Conservation (phyloP, 2,888 invertebrate genomes). For the Anarsia innoxiella region DNA sequence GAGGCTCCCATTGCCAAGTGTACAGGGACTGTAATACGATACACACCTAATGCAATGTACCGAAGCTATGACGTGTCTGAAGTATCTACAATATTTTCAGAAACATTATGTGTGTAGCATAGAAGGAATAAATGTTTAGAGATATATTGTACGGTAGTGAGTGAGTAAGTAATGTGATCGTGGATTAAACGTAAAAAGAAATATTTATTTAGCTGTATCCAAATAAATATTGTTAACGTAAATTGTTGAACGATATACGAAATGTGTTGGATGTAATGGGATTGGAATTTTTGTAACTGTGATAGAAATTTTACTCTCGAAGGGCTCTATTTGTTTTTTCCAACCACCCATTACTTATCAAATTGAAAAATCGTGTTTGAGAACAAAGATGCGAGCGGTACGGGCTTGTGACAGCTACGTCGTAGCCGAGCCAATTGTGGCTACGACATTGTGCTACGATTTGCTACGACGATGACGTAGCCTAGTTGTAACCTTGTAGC, state of each 20-base stretch:
- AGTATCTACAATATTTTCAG: background rate
- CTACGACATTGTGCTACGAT: too few relatives aligned
- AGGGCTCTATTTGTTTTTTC: slow-evolving; percentile 10
- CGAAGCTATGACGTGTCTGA: too few relatives aligned
- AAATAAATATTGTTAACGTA: slow-evolving; percentile 4
- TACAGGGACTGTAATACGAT: background rate
- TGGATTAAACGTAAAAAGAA: background rate
- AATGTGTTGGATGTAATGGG: background rate
- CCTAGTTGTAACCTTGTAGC: too few relatives aligned
- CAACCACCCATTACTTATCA: background rate
- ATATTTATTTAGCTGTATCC: background rate
- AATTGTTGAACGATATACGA: background rate
- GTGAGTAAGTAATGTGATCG: slow-evolving; percentile 3
- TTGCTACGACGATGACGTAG: too few relatives aligned
- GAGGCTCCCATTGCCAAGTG: too few relatives aligned
- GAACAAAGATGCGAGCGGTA: background rate
- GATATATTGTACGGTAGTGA: slow-evolving; percentile 10
- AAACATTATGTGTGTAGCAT: slow-evolving; percentile 10
- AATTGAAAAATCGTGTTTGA: slow-evolving; percentile 4
- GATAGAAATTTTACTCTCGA: slow-evolving; percentile 23
- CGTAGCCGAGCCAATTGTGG: slow-evolving; percentile 3
- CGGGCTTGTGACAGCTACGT: background rate
- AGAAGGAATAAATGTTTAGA: slow-evolving; percentile 15
- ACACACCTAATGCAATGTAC: background rate
- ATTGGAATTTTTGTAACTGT: slow-evolving; percentile 21